Base-by-base conservation (phyloP, 2,888 invertebrate species). In the Leptopilina syphax region DNA sequence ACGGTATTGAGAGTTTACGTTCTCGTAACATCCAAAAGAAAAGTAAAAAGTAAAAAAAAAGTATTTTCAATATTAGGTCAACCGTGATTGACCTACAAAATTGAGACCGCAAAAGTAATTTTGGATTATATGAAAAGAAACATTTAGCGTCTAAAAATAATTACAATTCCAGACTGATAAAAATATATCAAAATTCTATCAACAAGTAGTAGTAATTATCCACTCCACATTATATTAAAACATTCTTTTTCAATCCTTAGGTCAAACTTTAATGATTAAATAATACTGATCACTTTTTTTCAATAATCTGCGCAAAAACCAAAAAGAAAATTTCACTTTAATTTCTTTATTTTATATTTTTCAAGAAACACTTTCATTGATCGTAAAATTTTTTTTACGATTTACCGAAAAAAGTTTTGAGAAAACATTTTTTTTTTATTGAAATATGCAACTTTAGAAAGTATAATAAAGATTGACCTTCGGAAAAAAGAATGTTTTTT, bases 1-100 rank as follows among this genome's bases (percentile, higher is more conserved):
- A 63, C 8, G 24, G 63, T n/a, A 24, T 63, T 63, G 63, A 63
- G 63, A 63, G 63, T 63, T 63, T 18, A 63, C 7, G 9, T 24
- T 24, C 6, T 18, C n/a, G n/a, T 60, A 63, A 18, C n/a, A 7
- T 6, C 18, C 8, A 63, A n/a, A 63, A 63, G 34, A 63, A 44
- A 44, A 44, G 7, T 2, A 44, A 34, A 34, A 34, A 5, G 0
- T 63, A 24, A 24, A 44, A 18, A 18, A 41, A 8, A 24, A 63
- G 18, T 63, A 63, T 63, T 63, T 63, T 63, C 63, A 63, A 63
- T 63, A 63, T 24, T 63, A 18, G 63, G 63, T 63, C 63, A 63
- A 63, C 63, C 63, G 63, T 63, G 63, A 18, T 63, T 63, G 63
- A 63, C 63, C 63, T 63, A 63, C 63, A 63, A 50, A 44, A 63